Evolutionary conservation across 1,140 invertebrate genomes (phyloP), one percentile per base, ranked within the genome.

Genomic region (Neodiprion virginianus): DNA sequence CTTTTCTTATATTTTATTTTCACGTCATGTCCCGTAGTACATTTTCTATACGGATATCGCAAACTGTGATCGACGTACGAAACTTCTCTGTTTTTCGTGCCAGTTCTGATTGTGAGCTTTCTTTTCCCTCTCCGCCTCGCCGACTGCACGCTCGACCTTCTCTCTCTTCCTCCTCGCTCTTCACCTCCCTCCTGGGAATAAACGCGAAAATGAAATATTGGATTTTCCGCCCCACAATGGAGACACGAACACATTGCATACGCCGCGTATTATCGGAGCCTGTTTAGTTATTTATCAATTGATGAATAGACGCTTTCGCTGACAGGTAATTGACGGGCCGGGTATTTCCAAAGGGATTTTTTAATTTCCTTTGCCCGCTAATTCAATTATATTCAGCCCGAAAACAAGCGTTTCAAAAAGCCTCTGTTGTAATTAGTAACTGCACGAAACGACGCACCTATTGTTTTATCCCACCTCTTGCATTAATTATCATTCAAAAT

Each of bases 221-320:
- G 53, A 61, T 61, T 61, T 61, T 61, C 28, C 53, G 53, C n/a
- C n/a, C n/a, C 53, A 61, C 53, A 61, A 61, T 61, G 53, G 53
- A 61, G 53, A 17, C 11, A 61, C 53, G 53, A 61, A 61, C n/a
- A 61, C 53, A 61, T 0, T 40, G 28, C 28, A 40, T 40, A 40
- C 28, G 28, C 28, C 28, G 53, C n/a, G 53, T 61, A 61, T 7
- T 61, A 61, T 61, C 8, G 53, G n/a, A 61, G 11, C 11, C 53
- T 61, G 53, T 61, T 61, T 61, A 61, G 14, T 61, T 61, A 61
- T 61, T 61, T 61, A 61, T 61, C 53, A 61, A 8, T 17, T 61
- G 53, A 61, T 61, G 53, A 61, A 61, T 61, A 61, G 53, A 61
- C 11, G n/a, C 53, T 12, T 61, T 12, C 4, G 53, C 11, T 61